Evolutionary conservation across 2,113 vertebrate species (phyloP).

Genomic region (Perccottus glenii): DNA sequence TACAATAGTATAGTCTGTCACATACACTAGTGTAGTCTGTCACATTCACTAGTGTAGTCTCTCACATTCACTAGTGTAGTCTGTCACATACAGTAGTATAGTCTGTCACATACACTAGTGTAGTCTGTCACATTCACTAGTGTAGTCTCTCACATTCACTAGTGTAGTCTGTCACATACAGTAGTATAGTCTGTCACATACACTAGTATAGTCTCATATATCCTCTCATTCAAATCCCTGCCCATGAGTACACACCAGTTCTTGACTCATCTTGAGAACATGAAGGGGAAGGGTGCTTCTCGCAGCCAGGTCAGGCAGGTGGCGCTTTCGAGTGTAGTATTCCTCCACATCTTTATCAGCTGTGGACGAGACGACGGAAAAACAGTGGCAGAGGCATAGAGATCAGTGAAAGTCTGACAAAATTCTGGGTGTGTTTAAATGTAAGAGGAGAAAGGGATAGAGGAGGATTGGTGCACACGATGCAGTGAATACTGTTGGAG

Average conservation of each 20-base stretch:
- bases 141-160: no score
- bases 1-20: no score
- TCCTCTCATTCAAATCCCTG: constrained; percentile 4
- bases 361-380: constrained; percentile 63
- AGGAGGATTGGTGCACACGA: constrained; percentile 28
- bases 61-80: no score
- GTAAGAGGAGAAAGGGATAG: constrained; percentile 29
- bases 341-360: constrained; percentile 97
- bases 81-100: no score
- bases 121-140: no score
- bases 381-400: constrained; percentile 16
- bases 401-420: constrained; percentile 10
- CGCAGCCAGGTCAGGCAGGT: constrained; percentile 94
- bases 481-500: constrained; percentile 38
- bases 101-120: no score
- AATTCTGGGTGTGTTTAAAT: constrained; percentile 24
- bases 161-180: background rate
- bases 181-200: background rate
- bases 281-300: constrained; percentile 94
- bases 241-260: constrained; percentile 80
- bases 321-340: constrained; percentile 93
- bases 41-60: no score
- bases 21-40: no score
- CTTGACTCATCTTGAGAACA: constrained; percentile 92
- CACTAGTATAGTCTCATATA: no score